phyloP scores from a whole-genome alignment of 92 coral and sea anemone genomes.

The Epizoanthus scotinus region DNA sequence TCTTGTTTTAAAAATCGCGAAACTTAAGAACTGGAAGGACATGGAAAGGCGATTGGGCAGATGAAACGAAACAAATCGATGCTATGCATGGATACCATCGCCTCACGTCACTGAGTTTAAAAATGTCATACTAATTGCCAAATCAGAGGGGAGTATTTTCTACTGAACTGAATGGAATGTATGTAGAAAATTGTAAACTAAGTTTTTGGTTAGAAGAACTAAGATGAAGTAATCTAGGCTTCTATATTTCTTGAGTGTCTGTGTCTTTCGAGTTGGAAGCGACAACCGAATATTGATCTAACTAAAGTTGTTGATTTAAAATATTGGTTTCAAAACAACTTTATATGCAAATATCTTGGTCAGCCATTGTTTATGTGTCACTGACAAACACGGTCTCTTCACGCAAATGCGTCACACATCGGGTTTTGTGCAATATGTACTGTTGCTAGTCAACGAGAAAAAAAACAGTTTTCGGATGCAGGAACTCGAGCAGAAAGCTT shows the following conservation, averaged over 20 bases:
- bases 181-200: background rate
- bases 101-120: background rate
- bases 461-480: background rate
- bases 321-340: background rate
- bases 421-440: too few species aligned
- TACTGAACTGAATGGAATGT: background rate
- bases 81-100: background rate
- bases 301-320: background rate
- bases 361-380: background rate
- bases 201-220: too few species aligned
- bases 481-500: background rate
- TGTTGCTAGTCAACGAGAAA: background rate
- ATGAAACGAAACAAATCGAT: background rate
- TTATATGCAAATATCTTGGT: background rate
- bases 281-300: background rate
- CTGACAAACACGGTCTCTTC: background rate
- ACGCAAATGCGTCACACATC: constrained; percentile 6
- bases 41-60: background rate
- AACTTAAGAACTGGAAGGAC: background rate
- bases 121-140: background rate
- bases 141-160: background rate
- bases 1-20: background rate
- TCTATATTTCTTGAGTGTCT: too few species aligned
- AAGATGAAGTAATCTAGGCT: too few species aligned
- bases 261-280: too few species aligned